A percentile compares a stretch with the other conserved stretches of the same genome.
phyloP scores from a whole-genome alignment of 2,113 vertebrate genomes.

The Stictonetta naevosa region DNA sequence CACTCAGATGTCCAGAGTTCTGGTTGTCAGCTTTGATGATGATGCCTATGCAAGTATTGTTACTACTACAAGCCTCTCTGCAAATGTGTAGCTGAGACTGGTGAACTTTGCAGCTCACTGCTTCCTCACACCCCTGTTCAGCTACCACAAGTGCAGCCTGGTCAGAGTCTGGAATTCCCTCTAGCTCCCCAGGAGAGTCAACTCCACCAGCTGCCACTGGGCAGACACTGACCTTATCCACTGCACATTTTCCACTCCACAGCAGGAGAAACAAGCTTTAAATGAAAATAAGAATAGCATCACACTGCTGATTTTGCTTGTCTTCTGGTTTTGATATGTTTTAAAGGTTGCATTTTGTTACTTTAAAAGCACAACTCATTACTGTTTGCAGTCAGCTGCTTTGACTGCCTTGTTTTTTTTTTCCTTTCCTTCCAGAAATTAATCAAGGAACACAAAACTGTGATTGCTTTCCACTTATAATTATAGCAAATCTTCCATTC shows the following conservation, averaged over 20 bases:
- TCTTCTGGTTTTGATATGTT: not conserved
- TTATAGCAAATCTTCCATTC: not conserved
- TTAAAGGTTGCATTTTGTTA: not conserved
- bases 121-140: not conserved
- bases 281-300: not conserved
- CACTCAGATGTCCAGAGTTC: not conserved
- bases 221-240: not conserved
- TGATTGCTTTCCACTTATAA: not conserved
- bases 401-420: not conserved
- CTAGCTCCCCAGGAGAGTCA: not conserved
- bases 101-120: not conserved
- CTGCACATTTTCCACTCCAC: not conserved
- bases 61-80: not conserved
- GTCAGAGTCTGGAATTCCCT: not conserved
- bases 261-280: not conserved
- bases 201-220: not conserved
- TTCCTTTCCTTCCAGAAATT: not conserved
- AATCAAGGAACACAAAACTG: not conserved
- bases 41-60: not conserved
- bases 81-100: not conserved
- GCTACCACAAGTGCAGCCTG: rapidly evolving
- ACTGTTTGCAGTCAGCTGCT: not conserved
- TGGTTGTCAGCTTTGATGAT: not conserved
- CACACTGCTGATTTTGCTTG: not conserved
- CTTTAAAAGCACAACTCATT: not conserved